Percentiles rank a stretch among this genome's conserved stretches.
These are phyloP conservation scores for Cathartes aura DNA, from an alignment of 2,113 vertebrate species.

Conservation along the genomic window DNA sequence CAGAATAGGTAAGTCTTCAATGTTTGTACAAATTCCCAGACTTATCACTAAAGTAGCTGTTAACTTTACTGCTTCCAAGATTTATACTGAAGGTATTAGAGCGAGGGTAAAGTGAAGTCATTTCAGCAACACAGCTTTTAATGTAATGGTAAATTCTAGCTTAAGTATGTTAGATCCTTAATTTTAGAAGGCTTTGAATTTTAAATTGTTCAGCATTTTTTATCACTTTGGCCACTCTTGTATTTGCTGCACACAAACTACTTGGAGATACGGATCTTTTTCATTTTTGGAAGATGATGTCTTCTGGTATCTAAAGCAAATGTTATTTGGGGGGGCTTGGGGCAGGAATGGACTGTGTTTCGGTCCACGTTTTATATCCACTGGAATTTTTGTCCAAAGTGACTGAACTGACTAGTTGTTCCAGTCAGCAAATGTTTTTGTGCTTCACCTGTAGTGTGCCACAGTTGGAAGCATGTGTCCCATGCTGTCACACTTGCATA, in stretches of 20 bases:
- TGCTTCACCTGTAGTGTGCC: not conserved
- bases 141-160: not conserved
- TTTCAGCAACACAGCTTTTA: not conserved
- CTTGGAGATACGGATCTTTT: not conserved
- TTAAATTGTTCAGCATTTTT: not conserved
- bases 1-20: not conserved
- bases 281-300: not conserved
- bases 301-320: not conserved
- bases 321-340: not conserved
- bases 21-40: not conserved
- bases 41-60: not conserved
- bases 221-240: not conserved
- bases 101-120: not conserved
- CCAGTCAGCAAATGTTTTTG: not conserved
- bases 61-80: not conserved
- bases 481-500: not conserved
- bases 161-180: not conserved
- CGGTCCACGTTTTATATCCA: not conserved
- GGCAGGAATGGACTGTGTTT: not conserved
- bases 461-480: not conserved
- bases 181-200: not conserved
- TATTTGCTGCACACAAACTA: not conserved
- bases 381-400: not conserved
- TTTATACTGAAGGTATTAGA: not conserved
- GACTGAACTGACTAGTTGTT: not conserved